Base-by-base conservation (phyloP, 2,888 invertebrate species). In the Candidula unifasciata region DNA sequence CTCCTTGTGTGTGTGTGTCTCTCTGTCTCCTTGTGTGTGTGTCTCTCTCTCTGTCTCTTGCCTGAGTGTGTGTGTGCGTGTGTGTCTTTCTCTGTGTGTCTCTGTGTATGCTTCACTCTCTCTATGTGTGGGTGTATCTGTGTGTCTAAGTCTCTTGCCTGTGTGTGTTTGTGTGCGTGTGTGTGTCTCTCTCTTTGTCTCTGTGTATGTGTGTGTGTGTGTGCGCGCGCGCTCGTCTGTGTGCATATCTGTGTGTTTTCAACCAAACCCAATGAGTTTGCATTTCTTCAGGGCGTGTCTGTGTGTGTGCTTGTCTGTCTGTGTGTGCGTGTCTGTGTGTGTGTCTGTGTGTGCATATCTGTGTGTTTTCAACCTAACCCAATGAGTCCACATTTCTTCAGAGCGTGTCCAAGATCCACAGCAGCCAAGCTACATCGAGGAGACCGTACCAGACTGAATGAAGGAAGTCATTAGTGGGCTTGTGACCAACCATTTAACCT, bases 1-100 rank as follows among this genome's bases (percentile, higher is more conserved):
- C 33, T 73, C 24, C 35, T 8, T 73, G 44, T 73, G 5, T 73
- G n/a, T 80, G 35, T 68, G n/a, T 80, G 44, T 35, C 66, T 68
- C 21, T 35, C 16, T 44, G 5, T 80, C 8, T 80, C 35, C 35
- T 35, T 37, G 5, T 68, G 37, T 73, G 44, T 73, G 5, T 73
- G 35, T 73, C 33, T 73, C 3, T 73, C 3, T 73, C 16, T 73
- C 24, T 33, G 35, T 33, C 33, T 35, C 3, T 33, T 13, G 6
- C 18, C 16, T n/a, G 18, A 5, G 5, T 30, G 18, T 30, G 6
- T 35, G 35, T n/a, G 18, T 30, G 5, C 8, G 18, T 30, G 35
- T 18, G 24, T n/a, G n/a, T n/a, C n/a, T n/a, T 18, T 10, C 8
- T 35, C 35, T 5, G 5, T 5, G 8, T 73, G 44, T 35, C 33